These are phyloP conservation scores for Bombus cullumanus DNA, from an alignment of 1,140 invertebrate species.

Conservation along the genomic window DNA sequence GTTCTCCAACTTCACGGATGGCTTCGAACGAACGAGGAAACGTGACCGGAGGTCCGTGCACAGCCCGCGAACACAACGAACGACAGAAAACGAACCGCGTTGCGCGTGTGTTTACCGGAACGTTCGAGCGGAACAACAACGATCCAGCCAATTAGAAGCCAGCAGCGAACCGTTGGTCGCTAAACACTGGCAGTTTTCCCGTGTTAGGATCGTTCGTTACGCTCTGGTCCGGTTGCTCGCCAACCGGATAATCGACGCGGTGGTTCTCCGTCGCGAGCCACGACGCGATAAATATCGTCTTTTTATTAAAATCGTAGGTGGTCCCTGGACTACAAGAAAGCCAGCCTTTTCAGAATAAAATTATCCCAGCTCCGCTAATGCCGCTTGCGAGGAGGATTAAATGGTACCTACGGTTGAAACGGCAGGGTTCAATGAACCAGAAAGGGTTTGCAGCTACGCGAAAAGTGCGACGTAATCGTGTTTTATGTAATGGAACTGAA, in stretches of 20 bases:
- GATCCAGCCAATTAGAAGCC: conserved; percentile 23
- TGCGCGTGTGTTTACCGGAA: not conserved
- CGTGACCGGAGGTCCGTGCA: conserved; percentile 60
- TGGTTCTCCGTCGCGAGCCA: no score
- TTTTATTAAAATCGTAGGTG: no score
- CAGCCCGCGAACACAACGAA: conserved; percentile 16
- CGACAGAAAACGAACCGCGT: not conserved
- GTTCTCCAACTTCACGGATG: conserved; percentile 55
- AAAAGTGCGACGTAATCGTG: conserved; percentile 31
- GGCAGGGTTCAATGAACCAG: conserved; percentile 21
- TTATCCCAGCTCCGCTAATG: not conserved
- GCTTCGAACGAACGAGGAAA: conserved; percentile 41
- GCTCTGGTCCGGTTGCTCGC: no score
- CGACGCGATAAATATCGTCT: no score
- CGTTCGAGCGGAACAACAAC: not conserved
- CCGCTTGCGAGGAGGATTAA: conserved; percentile 26
- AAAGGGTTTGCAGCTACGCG: conserved; percentile 9
- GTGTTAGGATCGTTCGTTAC: no score
- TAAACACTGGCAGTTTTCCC: no score
- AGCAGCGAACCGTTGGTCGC: no score
- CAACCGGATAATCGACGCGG: no score
- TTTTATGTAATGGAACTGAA: conserved; percentile 29
- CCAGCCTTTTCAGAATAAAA: not conserved
- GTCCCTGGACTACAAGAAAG: not conserved
- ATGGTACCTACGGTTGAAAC: not conserved